Evolutionary conservation across 2,113 vertebrate species (phyloP).

Genomic region (Rhombomys opimus): DNA sequence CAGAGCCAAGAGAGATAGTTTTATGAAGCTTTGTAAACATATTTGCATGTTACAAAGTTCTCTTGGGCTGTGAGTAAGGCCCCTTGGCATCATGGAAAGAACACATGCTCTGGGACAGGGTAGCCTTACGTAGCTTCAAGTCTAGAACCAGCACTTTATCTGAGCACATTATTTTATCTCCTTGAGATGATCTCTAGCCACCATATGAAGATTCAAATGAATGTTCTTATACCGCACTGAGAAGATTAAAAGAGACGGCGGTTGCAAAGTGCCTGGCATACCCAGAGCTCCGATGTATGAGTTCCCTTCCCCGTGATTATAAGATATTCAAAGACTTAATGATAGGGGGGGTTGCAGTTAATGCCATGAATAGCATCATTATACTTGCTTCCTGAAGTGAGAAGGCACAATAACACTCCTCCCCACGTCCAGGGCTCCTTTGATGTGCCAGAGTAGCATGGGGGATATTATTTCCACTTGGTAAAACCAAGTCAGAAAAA

Average conservation of each 20-base stretch:
- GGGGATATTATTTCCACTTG: slow-evolving; percentile 72
- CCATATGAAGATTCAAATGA: slow-evolving; percentile 71
- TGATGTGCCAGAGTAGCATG: slow-evolving; percentile 71
- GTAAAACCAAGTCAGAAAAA: slow-evolving; percentile 68
- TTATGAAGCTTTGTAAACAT: background rate
- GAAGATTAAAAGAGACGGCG: slow-evolving; percentile 73
- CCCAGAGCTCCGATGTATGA: slow-evolving; percentile 71
- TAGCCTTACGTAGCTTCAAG: background rate
- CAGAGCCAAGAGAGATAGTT: background rate
- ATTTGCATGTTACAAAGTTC: background rate
- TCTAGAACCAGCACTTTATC: background rate
- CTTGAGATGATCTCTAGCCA: slow-evolving; percentile 42
- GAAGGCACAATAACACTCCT: slow-evolving; percentile 80
- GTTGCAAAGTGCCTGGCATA: slow-evolving; percentile 53
- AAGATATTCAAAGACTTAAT: slow-evolving; percentile 80
- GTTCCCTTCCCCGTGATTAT: slow-evolving; percentile 74
- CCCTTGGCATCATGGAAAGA: background rate
- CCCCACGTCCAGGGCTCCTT: slow-evolving; percentile 60
- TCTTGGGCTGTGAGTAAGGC: background rate
- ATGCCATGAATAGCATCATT: slow-evolving; percentile 81
- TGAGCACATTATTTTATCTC: slow-evolving; percentile 45
- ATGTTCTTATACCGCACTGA: slow-evolving; percentile 53
- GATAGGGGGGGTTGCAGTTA: slow-evolving; percentile 76
- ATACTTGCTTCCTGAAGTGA: slow-evolving; percentile 82
- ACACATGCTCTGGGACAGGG: background rate